Percentiles rank a stretch among this genome's conserved stretches.
These are phyloP conservation scores for Fragum whitleyi DNA, from an alignment of 2,888 invertebrate species.

Conservation along the genomic window DNA sequence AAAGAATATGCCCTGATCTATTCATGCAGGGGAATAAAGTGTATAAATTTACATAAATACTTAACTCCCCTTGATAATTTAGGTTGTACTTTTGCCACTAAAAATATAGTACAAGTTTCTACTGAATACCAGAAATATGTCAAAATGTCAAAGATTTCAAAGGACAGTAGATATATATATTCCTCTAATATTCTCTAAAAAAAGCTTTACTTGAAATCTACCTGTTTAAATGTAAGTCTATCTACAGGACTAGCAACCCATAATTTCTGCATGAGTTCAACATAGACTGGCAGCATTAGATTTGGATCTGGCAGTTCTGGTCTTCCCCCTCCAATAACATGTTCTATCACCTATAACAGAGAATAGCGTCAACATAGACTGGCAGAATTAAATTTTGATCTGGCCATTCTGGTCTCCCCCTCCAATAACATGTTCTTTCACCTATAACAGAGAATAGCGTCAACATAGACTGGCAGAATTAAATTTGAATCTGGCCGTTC, in stretches of 20 bases:
- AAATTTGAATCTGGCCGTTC: constrained; percentile 55
- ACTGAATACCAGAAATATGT: no score
- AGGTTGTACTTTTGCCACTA: no score
- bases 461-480: constrained; percentile 74
- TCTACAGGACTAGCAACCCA: constrained; percentile 75
- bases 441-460: no score
- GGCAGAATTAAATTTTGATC: constrained; percentile 62
- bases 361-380: constrained; percentile 67
- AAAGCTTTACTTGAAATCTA: no score
- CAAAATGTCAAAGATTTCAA: no score
- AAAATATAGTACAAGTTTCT: no score
- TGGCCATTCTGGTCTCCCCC: constrained; percentile 74
- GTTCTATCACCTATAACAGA: constrained; percentile 72
- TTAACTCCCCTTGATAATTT: no score
- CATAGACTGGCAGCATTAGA: constrained; percentile 74
- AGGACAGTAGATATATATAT: no score
- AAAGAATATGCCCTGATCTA: no score
- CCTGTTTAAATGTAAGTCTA: constrained; percentile 81
- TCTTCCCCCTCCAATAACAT: constrained; percentile 72
- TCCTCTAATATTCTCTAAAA: no score
- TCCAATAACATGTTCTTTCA: constrained; percentile 71
- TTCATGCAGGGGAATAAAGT: no score
- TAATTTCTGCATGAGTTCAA: constrained; percentile 77
- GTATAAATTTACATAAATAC: no score
- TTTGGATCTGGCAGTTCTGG: constrained; percentile 64